Evolutionary conservation across 2,113 vertebrate species (phyloP).

Genomic region (Athene noctua): DNA sequence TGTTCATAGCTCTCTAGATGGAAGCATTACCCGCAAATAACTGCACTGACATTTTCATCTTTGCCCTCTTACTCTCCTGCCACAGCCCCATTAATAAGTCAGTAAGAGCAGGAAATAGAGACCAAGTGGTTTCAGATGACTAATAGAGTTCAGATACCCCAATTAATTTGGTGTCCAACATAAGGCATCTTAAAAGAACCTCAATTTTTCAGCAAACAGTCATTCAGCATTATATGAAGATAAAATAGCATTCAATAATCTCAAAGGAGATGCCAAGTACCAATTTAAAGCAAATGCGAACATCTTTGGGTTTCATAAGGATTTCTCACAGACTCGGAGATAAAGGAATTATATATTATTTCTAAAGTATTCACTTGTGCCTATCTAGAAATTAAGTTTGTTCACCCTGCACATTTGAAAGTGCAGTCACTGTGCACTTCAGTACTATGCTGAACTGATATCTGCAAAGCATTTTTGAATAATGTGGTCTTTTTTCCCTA

Average conservation of each 20-base stretch:
- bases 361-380: background rate
- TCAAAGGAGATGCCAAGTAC: background rate
- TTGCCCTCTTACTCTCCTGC: background rate
- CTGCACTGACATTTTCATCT: background rate
- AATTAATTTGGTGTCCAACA: constrained; percentile 8
- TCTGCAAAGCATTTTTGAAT: background rate
- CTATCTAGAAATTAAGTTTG: background rate
- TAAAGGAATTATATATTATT: background rate
- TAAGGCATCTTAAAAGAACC: background rate
- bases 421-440: background rate
- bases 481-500: background rate
- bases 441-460: background rate
- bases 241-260: background rate
- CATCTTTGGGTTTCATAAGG: background rate
- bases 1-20: background rate
- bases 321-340: background rate
- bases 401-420: background rate
- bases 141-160: constrained; percentile 40
- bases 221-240: background rate
- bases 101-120: background rate
- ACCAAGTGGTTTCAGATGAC: background rate
- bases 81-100: background rate
- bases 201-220: background rate
- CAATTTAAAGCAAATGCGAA: background rate
- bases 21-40: background rate